Evolutionary conservation across 2,888 invertebrate species (phyloP).

Genomic region (Arctia plantaginis): DNA sequence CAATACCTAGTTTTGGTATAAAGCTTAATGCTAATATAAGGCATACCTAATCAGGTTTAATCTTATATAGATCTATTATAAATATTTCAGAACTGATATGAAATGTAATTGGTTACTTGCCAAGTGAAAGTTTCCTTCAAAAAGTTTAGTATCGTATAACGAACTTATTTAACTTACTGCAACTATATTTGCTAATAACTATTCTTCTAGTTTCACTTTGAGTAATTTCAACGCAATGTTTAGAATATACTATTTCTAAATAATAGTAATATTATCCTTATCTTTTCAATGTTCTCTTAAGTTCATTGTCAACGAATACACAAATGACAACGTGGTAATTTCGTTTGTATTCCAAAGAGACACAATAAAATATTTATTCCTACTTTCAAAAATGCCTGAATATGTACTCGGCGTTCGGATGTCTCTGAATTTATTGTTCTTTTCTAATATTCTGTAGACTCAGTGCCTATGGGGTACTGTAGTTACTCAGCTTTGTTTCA

Average conservation of each 20-base stretch:
- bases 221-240: neutral
- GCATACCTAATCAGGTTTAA: neutral
- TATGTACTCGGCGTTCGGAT: neutral
- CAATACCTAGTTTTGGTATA: too few relatives aligned
- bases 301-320: neutral
- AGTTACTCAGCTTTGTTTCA: neutral
- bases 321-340: neutral
- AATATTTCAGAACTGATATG: neutral
- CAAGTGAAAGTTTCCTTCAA: too few relatives aligned
- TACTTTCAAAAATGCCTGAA: neutral
- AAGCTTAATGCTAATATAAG: too few relatives aligned
- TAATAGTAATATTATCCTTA: neutral
- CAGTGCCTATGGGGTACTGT: neutral
- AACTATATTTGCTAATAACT: neutral
- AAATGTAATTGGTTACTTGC: neutral
- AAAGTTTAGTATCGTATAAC: too few relatives aligned
- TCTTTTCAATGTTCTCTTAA: neutral
- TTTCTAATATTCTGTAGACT: neutral
- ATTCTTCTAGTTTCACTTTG: neutral
- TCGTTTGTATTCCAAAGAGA: neutral
- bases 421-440: neutral
- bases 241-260: neutral
- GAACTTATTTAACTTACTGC: neutral
- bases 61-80: neutral
- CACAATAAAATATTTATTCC: conserved; percentile 1